Evolutionary conservation across 2,888 invertebrate species (phyloP), one percentile per base, ranked within the genome.

Genomic region (Taenaris catops): DNA sequence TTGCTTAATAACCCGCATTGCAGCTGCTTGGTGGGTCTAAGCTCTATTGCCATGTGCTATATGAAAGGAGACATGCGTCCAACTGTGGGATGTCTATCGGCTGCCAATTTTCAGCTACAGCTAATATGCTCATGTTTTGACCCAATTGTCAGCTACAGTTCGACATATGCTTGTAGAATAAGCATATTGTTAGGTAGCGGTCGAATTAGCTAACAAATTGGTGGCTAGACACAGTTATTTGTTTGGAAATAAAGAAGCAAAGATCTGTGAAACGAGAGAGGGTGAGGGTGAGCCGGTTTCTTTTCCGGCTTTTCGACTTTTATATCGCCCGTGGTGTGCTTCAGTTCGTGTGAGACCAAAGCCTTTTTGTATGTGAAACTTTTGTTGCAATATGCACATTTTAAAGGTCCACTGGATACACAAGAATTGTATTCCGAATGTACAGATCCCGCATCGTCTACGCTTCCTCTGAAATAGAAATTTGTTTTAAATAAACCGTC

Each of bases 191-290:
- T n/a, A 89, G 55, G 86, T 93, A 7, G 90, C 91, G 0, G 71
- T 88, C 14, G 86, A 86, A 8, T 83, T 91, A 5, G 92, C 92
- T 0, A 88, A 90, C 23, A 88, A 88, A 43, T 62, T 94, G n/a
- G 81, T 89, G 26, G 76, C 88, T 2, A 86, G 90, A 29, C 89
- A 90, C 58, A 64, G 65, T 12, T 94, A 94, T 64, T 71, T 94
- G 18, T 90, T 94, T 46, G 74, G 81, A 0, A 73, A 73, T 0
- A 57, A 59, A 1, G 67, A 88, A 19, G 55, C 89, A 4, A 81
- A 84, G 37, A 73, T 92, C 8, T 72, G 86, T 3, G 92, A 92
- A 58, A 78, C 94, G 8, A 87, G 90, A 32, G 96, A 97, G 64
- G 94, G 94, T 0, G 81, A 88, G 17, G 96, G 5, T 16, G 1